Conservation (phyloP, 2,888 invertebrate species). For the Actias luna region DNA sequence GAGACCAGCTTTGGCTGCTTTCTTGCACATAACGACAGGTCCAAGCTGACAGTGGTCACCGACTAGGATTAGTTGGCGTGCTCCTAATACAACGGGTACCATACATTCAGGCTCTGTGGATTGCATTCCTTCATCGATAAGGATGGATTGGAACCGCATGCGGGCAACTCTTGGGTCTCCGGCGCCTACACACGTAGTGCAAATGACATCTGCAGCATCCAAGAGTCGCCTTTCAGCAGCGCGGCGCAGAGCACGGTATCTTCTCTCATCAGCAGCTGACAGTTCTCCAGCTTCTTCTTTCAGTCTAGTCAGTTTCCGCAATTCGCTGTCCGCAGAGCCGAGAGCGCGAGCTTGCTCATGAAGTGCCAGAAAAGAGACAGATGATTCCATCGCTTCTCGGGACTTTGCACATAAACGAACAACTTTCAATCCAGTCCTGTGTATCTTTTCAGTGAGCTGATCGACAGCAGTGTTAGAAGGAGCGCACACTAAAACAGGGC, state of each 20-base stretch:
- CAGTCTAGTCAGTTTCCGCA: conserved; percentile 96
- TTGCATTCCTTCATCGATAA: conserved; percentile 98
- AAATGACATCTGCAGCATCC: conserved; percentile 98
- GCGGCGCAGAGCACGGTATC: conserved; percentile 94
- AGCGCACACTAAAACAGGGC: conserved; percentile 98
- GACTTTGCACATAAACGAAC: conserved; percentile 98
- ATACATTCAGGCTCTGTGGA: conserved; percentile 99
- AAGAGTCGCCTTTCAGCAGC: conserved; percentile 94
- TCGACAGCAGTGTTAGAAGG: conserved; percentile 99
- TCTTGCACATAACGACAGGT: conserved; percentile 99
- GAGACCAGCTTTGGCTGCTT: conserved; percentile 97
- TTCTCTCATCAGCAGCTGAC: conserved; percentile 96
- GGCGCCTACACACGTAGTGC: conserved; percentile 99
- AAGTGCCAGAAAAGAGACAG: conserved; percentile 96
- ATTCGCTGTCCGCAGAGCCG: conserved; percentile 93
- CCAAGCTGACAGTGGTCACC: conserved; percentile 99
- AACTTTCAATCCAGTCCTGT: conserved; percentile 95
- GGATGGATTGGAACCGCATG: conserved; percentile 96
- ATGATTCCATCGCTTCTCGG: conserved; percentile 98
- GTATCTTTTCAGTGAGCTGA: conserved; percentile 99
- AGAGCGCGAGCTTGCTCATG: conserved; percentile 98
- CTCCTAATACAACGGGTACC: conserved; percentile 99
- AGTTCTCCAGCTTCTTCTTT: conserved; percentile 99
- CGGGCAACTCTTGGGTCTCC: conserved; percentile 97
- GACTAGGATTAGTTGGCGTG: conserved; percentile 97